phyloP scores from a whole-genome alignment of 2,888 invertebrate species.

The Netelia inedita region DNA sequence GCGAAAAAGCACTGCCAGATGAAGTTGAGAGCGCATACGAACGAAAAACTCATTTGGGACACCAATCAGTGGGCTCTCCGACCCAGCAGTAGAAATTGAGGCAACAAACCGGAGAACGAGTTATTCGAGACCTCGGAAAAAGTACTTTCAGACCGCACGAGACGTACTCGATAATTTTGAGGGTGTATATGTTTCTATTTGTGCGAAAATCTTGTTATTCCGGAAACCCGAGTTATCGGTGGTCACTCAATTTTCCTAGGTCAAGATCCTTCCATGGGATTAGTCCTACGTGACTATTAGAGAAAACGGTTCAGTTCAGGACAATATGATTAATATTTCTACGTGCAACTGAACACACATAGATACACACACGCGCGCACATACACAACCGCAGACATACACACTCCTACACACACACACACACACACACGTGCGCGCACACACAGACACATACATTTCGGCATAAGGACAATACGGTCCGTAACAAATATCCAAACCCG shows the following conservation, averaged over 20 bases:
- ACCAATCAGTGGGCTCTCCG: slow-evolving; percentile 59
- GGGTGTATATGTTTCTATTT: background rate
- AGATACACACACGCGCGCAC: background rate
- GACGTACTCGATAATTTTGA: background rate
- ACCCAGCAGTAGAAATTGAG: slow-evolving; percentile 12
- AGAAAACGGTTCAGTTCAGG: background rate
- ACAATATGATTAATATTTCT: slow-evolving; percentile 35
- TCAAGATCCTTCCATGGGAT: slow-evolving; percentile 56
- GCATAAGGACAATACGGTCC: slow-evolving; percentile 43
- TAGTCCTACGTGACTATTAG: slow-evolving; percentile 35
- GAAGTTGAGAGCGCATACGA: slow-evolving; percentile 10
- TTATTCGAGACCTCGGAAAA: slow-evolving; percentile 37
- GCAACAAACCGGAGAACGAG: slow-evolving; percentile 6
- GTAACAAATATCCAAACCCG: slow-evolving; percentile 11
- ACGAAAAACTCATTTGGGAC: slow-evolving; percentile 59
- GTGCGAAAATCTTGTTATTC: slow-evolving; percentile 21
- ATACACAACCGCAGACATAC: background rate
- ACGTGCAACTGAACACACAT: background rate
- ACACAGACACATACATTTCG: background rate
- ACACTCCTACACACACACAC: too few species aligned
- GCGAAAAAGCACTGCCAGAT: slow-evolving; percentile 26
- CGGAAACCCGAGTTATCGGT: slow-evolving; percentile 42
- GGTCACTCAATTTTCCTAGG: slow-evolving; percentile 54
- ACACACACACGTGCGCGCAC: background rate
- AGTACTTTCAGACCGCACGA: background rate